Base-by-base conservation (phyloP, 2,888 invertebrate genomes). In the Orthosia cruda region DNA sequence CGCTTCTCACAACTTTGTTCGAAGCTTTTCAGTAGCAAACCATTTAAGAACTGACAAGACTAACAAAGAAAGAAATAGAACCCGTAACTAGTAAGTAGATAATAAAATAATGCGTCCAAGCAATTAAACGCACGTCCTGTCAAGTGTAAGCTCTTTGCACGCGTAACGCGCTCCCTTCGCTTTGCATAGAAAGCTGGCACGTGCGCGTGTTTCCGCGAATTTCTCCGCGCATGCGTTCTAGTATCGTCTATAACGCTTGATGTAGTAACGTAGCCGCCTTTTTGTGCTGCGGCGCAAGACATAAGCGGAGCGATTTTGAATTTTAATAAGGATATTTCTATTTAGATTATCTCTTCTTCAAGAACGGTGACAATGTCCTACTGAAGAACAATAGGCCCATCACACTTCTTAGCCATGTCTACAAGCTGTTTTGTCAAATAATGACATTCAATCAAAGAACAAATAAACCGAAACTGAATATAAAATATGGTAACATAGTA, bases 171-270 rank as follows among this genome's bases (percentile, higher is more conserved):
- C 26, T 84, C 74, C 74, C 81, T 80, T 74, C 63, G 81, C 75
- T 84, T 84, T 63, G 71, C 81, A 81, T 82, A 82, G 82, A 82
- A 82, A 82, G 82, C 81, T 71, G 71, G 55, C 69, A 63, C 15
- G 64, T 26, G 15, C 52, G 32, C 66, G 71, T 47, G 73, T 55
- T 58, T 58, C 20, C 68, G 76, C 71, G 65, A 81, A 81, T 82
- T 82, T 82, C 82, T 84, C 81, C 81, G 71, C 74, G 40, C 81
- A 59, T 76, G 81, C 76, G 85, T 20, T 59, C 76, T 81, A 76
- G 59, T 49, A 52, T 49, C 64, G 55, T 57, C 55, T 73, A 57
- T 49, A 47, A 50, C 63, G 16, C n/a, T 26, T 54, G 49, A 58
- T 68, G 54, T 40, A 49, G 40, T 54, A 40, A 58, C 73, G 52